Conservation (phyloP, 2,113 vertebrate species). For the Ceyx melanurus region DNA sequence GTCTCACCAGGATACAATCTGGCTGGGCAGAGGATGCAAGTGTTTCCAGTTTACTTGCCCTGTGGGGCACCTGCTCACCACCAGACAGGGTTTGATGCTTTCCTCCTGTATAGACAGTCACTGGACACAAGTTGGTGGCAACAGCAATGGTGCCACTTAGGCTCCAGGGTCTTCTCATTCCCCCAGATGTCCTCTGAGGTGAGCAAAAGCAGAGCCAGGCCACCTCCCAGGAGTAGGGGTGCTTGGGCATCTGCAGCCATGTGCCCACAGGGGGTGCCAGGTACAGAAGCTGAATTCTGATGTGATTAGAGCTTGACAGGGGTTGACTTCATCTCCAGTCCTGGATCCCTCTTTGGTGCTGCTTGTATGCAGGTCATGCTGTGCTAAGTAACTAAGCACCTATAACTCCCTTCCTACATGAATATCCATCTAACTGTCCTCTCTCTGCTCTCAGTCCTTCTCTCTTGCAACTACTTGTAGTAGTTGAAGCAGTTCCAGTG, state of each 20-base stretch:
- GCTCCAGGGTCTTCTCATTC: background rate
- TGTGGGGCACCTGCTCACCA: background rate
- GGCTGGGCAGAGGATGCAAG: background rate
- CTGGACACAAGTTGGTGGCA: background rate
- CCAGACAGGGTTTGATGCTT: background rate
- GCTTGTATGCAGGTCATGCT: background rate
- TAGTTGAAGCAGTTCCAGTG: background rate
- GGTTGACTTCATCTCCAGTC: background rate
- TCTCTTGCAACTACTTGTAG: background rate
- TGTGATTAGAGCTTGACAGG: background rate
- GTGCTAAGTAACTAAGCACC: background rate
- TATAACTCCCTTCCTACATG: accelerated
- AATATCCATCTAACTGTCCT: background rate
- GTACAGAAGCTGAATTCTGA: background rate
- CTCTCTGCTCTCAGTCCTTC: background rate
- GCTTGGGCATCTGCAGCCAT: background rate
- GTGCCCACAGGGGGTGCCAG: background rate
- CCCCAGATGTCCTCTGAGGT: background rate
- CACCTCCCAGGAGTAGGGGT: background rate
- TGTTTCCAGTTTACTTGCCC: background rate
- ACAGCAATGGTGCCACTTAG: background rate
- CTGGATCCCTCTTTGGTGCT: background rate
- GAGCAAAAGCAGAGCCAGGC: background rate
- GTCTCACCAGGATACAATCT: background rate
- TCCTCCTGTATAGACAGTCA: background rate